These are phyloP conservation scores for Otus sunia DNA, from an alignment of 2,113 vertebrate genomes.

Conservation along the genomic window DNA sequence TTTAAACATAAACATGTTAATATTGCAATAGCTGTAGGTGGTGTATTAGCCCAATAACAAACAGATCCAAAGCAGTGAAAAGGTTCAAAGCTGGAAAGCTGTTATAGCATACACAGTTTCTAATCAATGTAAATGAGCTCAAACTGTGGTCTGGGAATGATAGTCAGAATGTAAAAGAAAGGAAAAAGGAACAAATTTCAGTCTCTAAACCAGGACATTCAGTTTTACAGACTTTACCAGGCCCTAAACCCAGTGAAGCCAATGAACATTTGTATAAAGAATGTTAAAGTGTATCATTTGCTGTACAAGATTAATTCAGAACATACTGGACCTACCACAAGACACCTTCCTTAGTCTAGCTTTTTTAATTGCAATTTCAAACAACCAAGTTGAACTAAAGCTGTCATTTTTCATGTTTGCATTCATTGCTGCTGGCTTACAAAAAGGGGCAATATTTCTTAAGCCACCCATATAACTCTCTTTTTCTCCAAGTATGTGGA, in stretches of 20 bases:
- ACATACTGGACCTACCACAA: background rate
- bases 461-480: background rate
- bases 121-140: background rate
- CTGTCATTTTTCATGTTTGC: background rate
- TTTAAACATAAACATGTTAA: conserved; percentile 1
- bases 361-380: background rate
- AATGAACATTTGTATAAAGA: background rate
- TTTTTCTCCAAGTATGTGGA: background rate
- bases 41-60: background rate
- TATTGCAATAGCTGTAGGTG: background rate
- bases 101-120: background rate
- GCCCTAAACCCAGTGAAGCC: background rate
- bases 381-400: background rate
- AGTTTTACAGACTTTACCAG: background rate
- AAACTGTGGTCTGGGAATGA: background rate
- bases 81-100: background rate
- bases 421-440: background rate
- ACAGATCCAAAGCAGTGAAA: background rate
- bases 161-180: background rate
- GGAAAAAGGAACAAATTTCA: background rate
- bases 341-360: background rate
- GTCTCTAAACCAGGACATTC: background rate
- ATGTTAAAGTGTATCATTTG: background rate
- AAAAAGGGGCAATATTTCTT: background rate
- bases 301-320: background rate